Percentiles rank a stretch among this genome's conserved stretches.
Conservation (phyloP, 2,888 invertebrate genomes). For the Athripsodes cinereus region DNA sequence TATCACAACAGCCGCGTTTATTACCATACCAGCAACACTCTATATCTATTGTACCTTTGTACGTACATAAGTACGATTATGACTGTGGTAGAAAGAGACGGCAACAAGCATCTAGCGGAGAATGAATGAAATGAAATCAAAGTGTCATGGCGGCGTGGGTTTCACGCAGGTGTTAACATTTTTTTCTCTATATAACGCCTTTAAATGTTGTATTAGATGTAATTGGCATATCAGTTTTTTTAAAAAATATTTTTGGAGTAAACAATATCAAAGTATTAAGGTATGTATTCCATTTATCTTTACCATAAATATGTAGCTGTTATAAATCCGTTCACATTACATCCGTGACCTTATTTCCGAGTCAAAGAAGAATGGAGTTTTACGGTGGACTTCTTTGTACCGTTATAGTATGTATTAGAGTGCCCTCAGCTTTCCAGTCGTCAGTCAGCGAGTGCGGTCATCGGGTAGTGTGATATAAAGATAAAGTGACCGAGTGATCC, state of each 20-base stretch:
- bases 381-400: constrained; percentile 32
- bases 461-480: neutral
- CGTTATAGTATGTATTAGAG: constrained; percentile 34
- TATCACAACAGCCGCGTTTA: too few species aligned
- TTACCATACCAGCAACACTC: too few species aligned
- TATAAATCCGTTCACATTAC: neutral
- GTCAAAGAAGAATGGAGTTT: neutral
- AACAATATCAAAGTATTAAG: neutral
- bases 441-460: neutral
- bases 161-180: constrained; percentile 20
- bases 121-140: constrained; percentile 20
- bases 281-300: neutral
- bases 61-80: too few species aligned
- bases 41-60: too few species aligned
- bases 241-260: neutral
- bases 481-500: neutral
- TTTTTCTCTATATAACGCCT: neutral
- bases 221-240: neutral
- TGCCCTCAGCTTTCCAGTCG: neutral
- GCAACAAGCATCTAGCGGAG: constrained; percentile 11
- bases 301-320: neutral
- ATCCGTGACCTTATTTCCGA: neutral
- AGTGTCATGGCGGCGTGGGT: constrained; percentile 24
- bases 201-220: neutral
- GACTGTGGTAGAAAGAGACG: neutral